These are phyloP conservation scores for Azorinus chamasolen DNA, from an alignment of 2,888 invertebrate genomes.

Conservation along the genomic window DNA sequence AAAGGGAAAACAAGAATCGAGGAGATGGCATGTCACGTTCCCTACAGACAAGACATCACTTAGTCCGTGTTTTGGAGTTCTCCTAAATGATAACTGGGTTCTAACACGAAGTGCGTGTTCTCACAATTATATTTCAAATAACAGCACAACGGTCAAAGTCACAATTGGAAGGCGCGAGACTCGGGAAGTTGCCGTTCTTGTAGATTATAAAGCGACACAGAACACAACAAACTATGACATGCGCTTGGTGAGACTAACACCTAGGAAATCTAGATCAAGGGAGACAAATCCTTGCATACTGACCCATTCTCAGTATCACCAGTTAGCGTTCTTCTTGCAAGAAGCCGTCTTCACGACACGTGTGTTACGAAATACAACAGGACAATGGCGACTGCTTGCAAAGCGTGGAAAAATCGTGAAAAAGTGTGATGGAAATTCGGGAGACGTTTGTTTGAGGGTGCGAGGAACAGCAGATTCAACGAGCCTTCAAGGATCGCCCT, in stretches of 20 bases:
- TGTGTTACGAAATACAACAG: slow-evolving; percentile 14
- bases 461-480: slow-evolving; percentile 36
- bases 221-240: slow-evolving; percentile 48
- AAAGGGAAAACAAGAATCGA: slow-evolving; percentile 54
- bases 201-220: neutral
- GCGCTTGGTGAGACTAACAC: slow-evolving; percentile 49
- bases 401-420: slow-evolving; percentile 54
- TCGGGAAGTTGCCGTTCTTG: slow-evolving; percentile 8
- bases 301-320: slow-evolving; percentile 63
- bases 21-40: slow-evolving; percentile 67
- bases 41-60: slow-evolving; percentile 34
- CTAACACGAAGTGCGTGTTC: slow-evolving; percentile 55
- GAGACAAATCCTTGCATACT: slow-evolving; percentile 59
- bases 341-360: slow-evolving; percentile 51
- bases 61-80: slow-evolving; percentile 57
- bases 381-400: slow-evolving; percentile 39
- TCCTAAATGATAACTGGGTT: slow-evolving; percentile 63
- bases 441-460: slow-evolving; percentile 60
- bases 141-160: slow-evolving; percentile 46
- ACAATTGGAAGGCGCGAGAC: slow-evolving; percentile 61
- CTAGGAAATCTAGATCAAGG: slow-evolving; percentile 24
- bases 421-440: slow-evolving; percentile 25
- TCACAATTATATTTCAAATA: slow-evolving; percentile 18
- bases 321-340: slow-evolving; percentile 45
- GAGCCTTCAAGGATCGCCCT: slow-evolving; percentile 63